A percentile compares a stretch with the other conserved stretches of the same genome.
Evolutionary conservation across 2,113 vertebrate species (phyloP).

Genomic region (Carassius gibelio): DNA sequence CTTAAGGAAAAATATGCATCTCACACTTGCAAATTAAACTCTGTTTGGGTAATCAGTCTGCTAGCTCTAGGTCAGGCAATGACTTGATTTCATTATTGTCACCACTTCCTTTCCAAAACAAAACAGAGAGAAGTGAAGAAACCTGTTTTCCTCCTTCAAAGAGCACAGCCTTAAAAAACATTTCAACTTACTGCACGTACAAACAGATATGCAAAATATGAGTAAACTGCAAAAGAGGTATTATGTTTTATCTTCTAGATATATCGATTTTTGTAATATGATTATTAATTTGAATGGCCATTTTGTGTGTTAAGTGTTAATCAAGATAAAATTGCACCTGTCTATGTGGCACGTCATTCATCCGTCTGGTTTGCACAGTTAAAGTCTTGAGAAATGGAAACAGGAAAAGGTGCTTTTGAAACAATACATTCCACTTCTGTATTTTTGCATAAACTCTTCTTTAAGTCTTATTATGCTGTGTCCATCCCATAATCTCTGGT

Average conservation of each 20-base stretch:
- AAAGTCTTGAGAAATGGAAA: not conserved
- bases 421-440: not conserved
- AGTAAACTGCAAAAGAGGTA: not conserved
- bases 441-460: slow-evolving; percentile 2
- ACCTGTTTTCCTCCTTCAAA: not conserved
- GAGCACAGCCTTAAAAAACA: not conserved
- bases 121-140: slow-evolving; percentile 19
- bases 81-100: not conserved
- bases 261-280: too few relatives aligned
- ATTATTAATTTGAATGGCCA: not conserved
- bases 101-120: not conserved
- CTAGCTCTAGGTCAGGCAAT: not conserved
- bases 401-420: not conserved
- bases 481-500: not conserved
- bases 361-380: not conserved
- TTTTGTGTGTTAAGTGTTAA: not conserved
- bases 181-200: not conserved
- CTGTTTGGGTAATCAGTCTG: not conserved
- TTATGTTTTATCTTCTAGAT: not conserved
- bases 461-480: not conserved
- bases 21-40: not conserved
- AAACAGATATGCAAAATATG: not conserved
- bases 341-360: not conserved
- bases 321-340: not conserved
- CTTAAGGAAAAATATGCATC: not conserved